Percentiles rank a stretch among this genome's conserved stretches.
phyloP scores from a whole-genome alignment of 2,797 vertebrate species.

The Galago senegalensis region DNA sequence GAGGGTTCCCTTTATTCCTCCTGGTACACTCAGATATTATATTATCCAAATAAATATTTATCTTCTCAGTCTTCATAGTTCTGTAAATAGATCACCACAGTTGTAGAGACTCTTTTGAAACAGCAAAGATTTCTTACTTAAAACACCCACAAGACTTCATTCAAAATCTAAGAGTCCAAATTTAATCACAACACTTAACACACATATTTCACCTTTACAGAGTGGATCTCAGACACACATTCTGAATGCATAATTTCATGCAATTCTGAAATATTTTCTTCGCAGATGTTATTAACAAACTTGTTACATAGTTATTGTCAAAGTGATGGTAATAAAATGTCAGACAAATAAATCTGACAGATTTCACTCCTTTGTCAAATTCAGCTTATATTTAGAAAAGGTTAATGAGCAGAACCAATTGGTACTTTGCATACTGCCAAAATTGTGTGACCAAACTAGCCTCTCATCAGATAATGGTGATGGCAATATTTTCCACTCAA shows the following conservation, averaged over 20 bases:
- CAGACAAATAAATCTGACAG: neutral
- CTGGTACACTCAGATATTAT: neutral
- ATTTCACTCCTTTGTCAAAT: slow-evolving; percentile 15
- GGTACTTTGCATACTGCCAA: slow-evolving; percentile 40
- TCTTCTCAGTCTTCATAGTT: neutral
- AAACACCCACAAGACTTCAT: slow-evolving; percentile 4
- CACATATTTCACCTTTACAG: neutral
- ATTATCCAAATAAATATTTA: slow-evolving; percentile 49
- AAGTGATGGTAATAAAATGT: neutral
- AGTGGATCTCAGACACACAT: neutral
- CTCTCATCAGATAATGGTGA: slow-evolving; percentile 16
- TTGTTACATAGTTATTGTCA: neutral
- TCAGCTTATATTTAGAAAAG: neutral
- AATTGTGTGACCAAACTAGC: neutral
- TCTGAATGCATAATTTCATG: neutral
- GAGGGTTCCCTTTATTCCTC: neutral
- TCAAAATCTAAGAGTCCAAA: slow-evolving; percentile 27
- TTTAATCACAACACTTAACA: neutral
- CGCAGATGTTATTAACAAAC: neutral
- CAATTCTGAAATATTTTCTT: slow-evolving; percentile 44
- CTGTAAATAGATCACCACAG: neutral
- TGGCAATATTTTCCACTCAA: neutral
- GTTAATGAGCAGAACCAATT: neutral
- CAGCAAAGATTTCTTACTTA: neutral
- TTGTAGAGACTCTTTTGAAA: slow-evolving; percentile 37